Percentiles rank a stretch among this genome's conserved stretches.
These are phyloP conservation scores for Trypoxylus dichotomus DNA, from an alignment of 1,140 invertebrate genomes.

Conservation along the genomic window DNA sequence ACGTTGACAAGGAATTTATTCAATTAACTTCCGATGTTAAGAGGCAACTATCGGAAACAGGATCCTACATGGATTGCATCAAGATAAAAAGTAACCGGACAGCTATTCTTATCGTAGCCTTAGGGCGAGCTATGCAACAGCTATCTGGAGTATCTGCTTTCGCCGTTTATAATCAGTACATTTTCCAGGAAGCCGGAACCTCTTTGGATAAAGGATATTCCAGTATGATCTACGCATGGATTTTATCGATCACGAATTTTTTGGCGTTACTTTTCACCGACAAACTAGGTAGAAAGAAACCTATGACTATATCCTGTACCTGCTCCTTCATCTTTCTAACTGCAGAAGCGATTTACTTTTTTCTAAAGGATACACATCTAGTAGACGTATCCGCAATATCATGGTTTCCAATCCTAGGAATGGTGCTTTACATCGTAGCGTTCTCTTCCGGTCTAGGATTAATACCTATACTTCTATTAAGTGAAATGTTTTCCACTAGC, in stretches of 20 bases:
- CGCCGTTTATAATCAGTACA: slow-evolving; percentile 30
- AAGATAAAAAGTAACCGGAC: slow-evolving; percentile 52
- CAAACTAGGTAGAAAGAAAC: neutral
- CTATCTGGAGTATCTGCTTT: slow-evolving; percentile 36
- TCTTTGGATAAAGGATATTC: slow-evolving; percentile 65
- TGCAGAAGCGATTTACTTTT: slow-evolving; percentile 19
- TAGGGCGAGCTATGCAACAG: slow-evolving; percentile 32
- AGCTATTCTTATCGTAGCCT: slow-evolving; percentile 47
- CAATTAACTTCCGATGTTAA: slow-evolving; percentile 38
- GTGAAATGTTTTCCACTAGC: slow-evolving; percentile 41
- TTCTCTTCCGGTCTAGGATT: slow-evolving; percentile 36
- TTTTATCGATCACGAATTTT: neutral
- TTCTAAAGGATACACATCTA: slow-evolving; percentile 39
- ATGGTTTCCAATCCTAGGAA: slow-evolving; percentile 27
- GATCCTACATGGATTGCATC: slow-evolving; percentile 45
- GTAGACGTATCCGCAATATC: neutral
- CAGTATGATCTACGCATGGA: slow-evolving; percentile 50
- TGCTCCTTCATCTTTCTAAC: neutral
- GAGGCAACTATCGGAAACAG: slow-evolving; percentile 39
- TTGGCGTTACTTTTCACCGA: neutral
- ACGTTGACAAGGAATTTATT: slow-evolving; percentile 45
- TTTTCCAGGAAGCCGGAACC: slow-evolving; percentile 40
- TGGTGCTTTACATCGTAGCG: slow-evolving; percentile 36
- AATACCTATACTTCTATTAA: slow-evolving; percentile 37
- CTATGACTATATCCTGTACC: neutral